These are phyloP conservation scores for Tokudaia tokunoshimensis DNA, from an alignment of 2,797 vertebrate genomes.

Conservation along the genomic window DNA sequence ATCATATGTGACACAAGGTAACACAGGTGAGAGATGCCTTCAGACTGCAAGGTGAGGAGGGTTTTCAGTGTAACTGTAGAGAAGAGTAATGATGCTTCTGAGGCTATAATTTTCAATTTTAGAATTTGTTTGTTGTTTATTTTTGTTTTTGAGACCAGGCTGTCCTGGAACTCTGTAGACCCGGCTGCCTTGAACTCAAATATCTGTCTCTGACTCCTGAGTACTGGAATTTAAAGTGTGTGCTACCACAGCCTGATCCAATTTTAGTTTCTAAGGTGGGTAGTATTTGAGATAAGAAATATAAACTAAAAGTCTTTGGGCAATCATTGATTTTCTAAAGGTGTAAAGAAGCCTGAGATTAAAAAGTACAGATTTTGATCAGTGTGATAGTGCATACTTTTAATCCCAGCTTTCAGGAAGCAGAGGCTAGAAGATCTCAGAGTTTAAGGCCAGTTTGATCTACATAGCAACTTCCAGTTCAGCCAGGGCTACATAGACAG, in stretches of 20 bases:
- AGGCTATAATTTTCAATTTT: neutral
- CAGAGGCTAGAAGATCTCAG: neutral
- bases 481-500: neutral
- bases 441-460: neutral
- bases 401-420: neutral
- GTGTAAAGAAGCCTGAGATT: neutral
- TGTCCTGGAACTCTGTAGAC: neutral
- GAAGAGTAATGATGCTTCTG: neutral
- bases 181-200: neutral
- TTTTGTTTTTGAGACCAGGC: neutral
- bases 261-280: conserved; percentile 36
- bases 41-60: neutral
- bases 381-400: neutral
- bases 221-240: neutral
- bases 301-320: neutral
- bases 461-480: neutral
- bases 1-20: neutral
- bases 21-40: neutral
- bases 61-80: neutral
- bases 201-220: neutral
- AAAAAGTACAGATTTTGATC: neutral
- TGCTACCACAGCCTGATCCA: neutral
- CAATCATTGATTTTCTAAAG: neutral
- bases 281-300: neutral
- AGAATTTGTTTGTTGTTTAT: neutral